phyloP scores from a whole-genome alignment of 2,888 invertebrate genomes.

The Pseudanteris insignis region DNA sequence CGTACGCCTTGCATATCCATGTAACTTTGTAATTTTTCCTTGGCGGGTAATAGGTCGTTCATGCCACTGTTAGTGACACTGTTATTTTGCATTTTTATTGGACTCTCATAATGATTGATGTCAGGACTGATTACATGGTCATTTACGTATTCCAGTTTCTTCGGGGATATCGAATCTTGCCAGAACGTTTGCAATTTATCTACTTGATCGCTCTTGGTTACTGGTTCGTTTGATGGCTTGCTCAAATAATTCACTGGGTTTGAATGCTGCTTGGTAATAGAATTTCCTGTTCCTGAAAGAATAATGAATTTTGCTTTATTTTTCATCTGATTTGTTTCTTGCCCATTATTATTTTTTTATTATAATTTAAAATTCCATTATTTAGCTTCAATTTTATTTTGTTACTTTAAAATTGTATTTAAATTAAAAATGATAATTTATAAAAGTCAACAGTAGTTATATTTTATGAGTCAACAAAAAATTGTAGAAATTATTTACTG shows the following conservation, averaged over 20 bases:
- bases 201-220: constrained; percentile 61
- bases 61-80: constrained; percentile 58
- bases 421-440: too few relatives aligned
- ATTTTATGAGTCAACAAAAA: neutral
- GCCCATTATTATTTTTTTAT: too few relatives aligned
- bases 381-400: too few relatives aligned
- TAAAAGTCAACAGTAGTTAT: too few relatives aligned
- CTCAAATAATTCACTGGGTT: constrained; percentile 61
- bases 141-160: constrained; percentile 55
- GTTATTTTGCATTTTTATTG: constrained; percentile 56
- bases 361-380: too few relatives aligned
- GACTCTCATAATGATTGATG: constrained; percentile 59
- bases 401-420: too few relatives aligned
- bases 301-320: too few relatives aligned
- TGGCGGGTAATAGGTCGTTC: constrained; percentile 55
- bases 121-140: constrained; percentile 50
- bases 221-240: constrained; percentile 55
- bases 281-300: constrained; percentile 24
- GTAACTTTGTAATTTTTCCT: constrained; percentile 58
- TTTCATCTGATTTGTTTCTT: too few relatives aligned
- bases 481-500: constrained; percentile 50
- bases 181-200: constrained; percentile 60
- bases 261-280: constrained; percentile 39
- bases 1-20: constrained; percentile 62
- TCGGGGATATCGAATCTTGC: constrained; percentile 54